phyloP scores from a whole-genome alignment of 2,797 vertebrate species.

The Serranus cabrilla region DNA sequence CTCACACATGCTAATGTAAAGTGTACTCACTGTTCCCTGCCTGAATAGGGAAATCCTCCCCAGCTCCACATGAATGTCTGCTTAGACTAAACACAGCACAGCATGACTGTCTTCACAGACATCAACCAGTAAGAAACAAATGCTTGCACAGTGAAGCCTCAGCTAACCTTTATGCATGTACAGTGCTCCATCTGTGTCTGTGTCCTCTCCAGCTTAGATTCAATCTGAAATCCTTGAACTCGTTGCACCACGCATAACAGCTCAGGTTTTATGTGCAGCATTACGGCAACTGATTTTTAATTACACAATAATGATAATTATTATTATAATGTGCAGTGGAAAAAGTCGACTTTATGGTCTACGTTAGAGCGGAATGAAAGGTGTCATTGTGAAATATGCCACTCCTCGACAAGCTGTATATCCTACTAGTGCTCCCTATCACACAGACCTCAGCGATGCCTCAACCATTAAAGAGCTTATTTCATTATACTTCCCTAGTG shows the following conservation, averaged over 20 bases:
- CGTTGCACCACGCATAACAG: slow-evolving; percentile 2
- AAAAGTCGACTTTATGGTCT: slow-evolving; percentile 46
- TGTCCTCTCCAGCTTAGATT: slow-evolving; percentile 3
- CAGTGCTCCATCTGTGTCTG: slow-evolving; percentile 33
- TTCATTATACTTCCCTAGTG: slow-evolving; percentile 65
- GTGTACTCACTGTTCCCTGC: slow-evolving; percentile 39
- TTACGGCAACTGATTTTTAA: slow-evolving; percentile 52
- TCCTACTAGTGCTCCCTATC: slow-evolving; percentile 25
- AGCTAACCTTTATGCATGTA: slow-evolving; percentile 45
- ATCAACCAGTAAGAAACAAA: slow-evolving; percentile 61
- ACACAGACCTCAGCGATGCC: slow-evolving; percentile 40
- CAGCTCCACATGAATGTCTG: slow-evolving; percentile 66
- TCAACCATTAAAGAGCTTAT: slow-evolving; percentile 67
- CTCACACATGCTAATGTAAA: slow-evolving; percentile 31
- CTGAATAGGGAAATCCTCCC: slow-evolving; percentile 51
- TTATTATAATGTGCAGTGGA: slow-evolving; percentile 40
- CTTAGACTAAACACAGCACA: slow-evolving; percentile 68
- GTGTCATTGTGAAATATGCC: slow-evolving; percentile 65
- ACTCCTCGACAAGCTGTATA: slow-evolving; percentile 44
- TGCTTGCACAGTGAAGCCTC: slow-evolving; percentile 50
- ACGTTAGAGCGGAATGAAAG: slow-evolving; percentile 42
- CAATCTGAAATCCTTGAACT: slow-evolving; percentile 39
- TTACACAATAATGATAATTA: slow-evolving; percentile 46
- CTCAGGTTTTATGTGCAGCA: slow-evolving; percentile 47
- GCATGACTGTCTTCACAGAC: slow-evolving; percentile 64